Percentiles rank a stretch among this genome's conserved stretches.
Evolutionary conservation across 2,888 invertebrate genomes (phyloP).

Genomic region (Oligia strigilis): DNA sequence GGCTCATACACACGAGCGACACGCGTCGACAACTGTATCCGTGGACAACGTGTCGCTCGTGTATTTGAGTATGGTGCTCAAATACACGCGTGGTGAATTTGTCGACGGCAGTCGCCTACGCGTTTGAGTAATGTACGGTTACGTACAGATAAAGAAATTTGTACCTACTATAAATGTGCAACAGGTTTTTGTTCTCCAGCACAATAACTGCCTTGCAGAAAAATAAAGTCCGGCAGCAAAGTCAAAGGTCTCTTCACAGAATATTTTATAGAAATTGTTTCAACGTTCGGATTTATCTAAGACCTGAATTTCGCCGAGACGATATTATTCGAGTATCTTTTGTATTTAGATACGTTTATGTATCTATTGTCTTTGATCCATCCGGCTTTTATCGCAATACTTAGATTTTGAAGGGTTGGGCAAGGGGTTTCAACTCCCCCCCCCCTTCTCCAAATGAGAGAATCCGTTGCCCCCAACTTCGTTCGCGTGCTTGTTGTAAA

Average conservation of each 20-base stretch:
- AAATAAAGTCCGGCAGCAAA: not conserved
- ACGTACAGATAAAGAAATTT: not conserved
- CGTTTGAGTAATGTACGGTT: not conserved
- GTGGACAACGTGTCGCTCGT: not conserved
- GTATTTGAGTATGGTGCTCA: not conserved
- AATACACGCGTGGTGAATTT: not conserved
- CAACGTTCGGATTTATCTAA: slow-evolving; percentile 5
- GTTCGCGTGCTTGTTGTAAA: not conserved
- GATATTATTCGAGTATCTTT: slow-evolving; percentile 33
- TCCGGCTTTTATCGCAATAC: slow-evolving; percentile 4
- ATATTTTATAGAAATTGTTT: slow-evolving; percentile 27
- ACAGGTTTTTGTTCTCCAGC: not conserved
- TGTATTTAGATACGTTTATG: slow-evolving; percentile 7
- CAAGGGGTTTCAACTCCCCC: not conserved
- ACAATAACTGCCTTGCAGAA: not conserved
- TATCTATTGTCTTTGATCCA: slow-evolving; percentile 26
- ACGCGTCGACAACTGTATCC: no score
- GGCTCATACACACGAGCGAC: no score
- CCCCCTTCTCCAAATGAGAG: no score
- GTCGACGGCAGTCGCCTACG: no score
- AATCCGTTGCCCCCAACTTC: not conserved
- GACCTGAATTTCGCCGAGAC: slow-evolving; percentile 9
- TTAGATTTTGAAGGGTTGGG: not conserved
- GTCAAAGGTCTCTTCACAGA: slow-evolving; percentile 6
- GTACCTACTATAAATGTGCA: not conserved